Conservation (phyloP, 2,113 vertebrate species). For the Lepisosteus oculatus region DNA sequence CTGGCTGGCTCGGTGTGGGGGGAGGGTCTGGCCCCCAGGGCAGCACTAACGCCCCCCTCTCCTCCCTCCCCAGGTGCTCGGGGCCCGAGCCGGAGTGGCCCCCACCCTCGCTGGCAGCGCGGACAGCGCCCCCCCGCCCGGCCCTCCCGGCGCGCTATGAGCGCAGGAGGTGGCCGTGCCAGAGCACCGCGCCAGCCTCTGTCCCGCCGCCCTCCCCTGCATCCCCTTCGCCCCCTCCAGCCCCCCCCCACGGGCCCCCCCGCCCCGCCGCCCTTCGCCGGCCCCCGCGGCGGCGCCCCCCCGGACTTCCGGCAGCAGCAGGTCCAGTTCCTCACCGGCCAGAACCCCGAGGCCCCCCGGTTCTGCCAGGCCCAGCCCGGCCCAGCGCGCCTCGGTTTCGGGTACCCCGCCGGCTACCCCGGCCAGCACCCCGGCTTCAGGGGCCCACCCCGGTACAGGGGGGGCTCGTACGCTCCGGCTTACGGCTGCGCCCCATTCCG, state of each 20-base stretch:
- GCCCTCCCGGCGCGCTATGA: slow-evolving; percentile 23
- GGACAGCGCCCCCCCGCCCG: too few species aligned
- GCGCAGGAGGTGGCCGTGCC: slow-evolving; percentile 11
- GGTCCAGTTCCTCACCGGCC: slow-evolving; percentile 64
- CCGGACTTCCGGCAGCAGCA: slow-evolving; percentile 53
- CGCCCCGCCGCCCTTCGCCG: slow-evolving; percentile 9
- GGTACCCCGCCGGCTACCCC: accelerated
- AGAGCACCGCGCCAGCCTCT: not conserved
- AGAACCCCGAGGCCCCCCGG: slow-evolving; percentile 48
- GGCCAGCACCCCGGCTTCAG: not conserved
- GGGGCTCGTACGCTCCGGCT: slow-evolving; percentile 20
- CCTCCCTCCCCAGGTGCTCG: too few species aligned
- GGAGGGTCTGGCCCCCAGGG: too few species aligned
- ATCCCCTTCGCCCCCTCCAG: not conserved
- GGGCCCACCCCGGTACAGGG: slow-evolving; percentile 26
- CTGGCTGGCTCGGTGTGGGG: too few species aligned
- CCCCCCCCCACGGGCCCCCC: slow-evolving; percentile 23
- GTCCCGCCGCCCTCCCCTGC: slow-evolving; percentile 17
- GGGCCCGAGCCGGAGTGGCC: too few species aligned
- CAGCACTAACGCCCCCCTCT: too few species aligned
- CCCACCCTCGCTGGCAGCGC: too few species aligned
- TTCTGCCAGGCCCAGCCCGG: slow-evolving; percentile 19
- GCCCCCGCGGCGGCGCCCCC: slow-evolving; percentile 21
- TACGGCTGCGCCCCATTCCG: slow-evolving; percentile 13
- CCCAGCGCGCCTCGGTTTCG: not conserved